phyloP scores from a whole-genome alignment of 2,888 invertebrate genomes.

The Frankliniella fusca region DNA sequence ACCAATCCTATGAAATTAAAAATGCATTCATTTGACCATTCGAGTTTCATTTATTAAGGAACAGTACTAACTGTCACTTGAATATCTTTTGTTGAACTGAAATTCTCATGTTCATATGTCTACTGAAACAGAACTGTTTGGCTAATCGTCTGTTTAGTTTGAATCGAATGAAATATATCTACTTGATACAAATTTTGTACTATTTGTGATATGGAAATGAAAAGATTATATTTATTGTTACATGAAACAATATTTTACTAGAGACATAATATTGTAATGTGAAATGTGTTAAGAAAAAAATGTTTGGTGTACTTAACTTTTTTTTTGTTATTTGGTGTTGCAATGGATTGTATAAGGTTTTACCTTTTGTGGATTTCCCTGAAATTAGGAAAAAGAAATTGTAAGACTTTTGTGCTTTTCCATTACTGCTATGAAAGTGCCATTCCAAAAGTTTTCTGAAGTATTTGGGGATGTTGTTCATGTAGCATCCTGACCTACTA shows the following conservation, averaged over 20 bases:
- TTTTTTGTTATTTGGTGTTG: background rate
- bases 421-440: slow-evolving; percentile 13
- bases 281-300: background rate
- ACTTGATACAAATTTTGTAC: slow-evolving; percentile 25
- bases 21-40: background rate
- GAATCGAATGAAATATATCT: slow-evolving; percentile 14
- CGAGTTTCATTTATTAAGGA: background rate
- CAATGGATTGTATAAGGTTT: background rate
- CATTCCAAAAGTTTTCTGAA: background rate
- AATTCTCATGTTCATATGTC: background rate
- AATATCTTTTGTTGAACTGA: slow-evolving; percentile 8
- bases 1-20: background rate
- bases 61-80: slow-evolving; percentile 18
- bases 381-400: background rate
- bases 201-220: slow-evolving; percentile 23
- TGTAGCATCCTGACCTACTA: background rate
- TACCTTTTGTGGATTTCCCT: background rate
- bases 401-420: background rate
- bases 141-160: slow-evolving; percentile 17
- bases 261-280: slow-evolving; percentile 17
- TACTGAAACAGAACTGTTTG: slow-evolving; percentile 1
- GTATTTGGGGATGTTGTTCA: background rate
- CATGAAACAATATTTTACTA: slow-evolving; percentile 21
- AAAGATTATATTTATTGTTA: slow-evolving; percentile 27
- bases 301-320: slow-evolving; percentile 11